phyloP scores from a whole-genome alignment of 2,888 invertebrate species.

The Eupelmus urozonus region DNA sequence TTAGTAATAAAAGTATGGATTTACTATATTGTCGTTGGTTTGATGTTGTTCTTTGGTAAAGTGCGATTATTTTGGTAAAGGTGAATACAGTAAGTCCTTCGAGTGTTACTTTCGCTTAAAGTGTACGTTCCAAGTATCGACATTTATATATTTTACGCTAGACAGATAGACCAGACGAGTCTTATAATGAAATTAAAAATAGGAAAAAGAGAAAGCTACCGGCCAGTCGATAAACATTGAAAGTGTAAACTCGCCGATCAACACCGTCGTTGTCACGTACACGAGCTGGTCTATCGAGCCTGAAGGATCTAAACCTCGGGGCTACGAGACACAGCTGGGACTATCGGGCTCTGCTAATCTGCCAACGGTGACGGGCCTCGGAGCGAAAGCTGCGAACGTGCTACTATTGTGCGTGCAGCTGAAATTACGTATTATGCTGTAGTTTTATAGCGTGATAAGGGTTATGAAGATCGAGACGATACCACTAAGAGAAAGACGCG shows the following conservation, averaged over 20 bases:
- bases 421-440: constrained; percentile 39
- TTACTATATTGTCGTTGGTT: too few species aligned
- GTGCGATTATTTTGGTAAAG: too few species aligned
- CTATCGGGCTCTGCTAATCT: constrained; percentile 17
- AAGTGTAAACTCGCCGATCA: constrained; percentile 22
- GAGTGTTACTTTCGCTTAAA: too few species aligned
- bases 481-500: background rate
- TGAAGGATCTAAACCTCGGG: constrained; percentile 27
- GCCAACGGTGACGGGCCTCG: constrained; percentile 11
- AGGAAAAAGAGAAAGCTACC: too few species aligned
- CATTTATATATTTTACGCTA: too few species aligned
- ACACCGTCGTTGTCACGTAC: background rate
- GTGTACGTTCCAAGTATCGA: too few species aligned
- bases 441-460: constrained; percentile 40
- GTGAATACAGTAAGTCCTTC: too few species aligned
- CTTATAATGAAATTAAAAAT: too few species aligned
- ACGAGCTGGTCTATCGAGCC: background rate
- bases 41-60: too few species aligned
- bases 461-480: constrained; percentile 23
- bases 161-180: too few species aligned
- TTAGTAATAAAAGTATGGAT: too few species aligned
- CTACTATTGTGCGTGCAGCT: background rate
- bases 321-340: background rate
- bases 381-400: constrained; percentile 5
- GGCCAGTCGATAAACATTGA: too few species aligned